Evolutionary conservation across 2,888 invertebrate genomes (phyloP), one percentile per base, ranked within the genome.

Genomic region (Sabellastarte sp.): DNA sequence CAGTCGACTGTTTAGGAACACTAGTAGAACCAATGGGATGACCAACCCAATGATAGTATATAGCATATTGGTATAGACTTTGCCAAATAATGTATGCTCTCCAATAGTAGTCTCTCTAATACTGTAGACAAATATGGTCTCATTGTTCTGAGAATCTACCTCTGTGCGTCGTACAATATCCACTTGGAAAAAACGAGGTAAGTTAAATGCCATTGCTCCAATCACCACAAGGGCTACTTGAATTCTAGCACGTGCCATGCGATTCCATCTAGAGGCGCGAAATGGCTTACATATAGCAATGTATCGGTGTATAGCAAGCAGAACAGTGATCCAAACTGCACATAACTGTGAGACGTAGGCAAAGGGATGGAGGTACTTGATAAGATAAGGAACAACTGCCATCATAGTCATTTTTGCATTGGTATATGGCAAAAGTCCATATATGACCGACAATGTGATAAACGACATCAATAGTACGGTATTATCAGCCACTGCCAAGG

Each of bases 271-370:
- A 15, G 60, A 33, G 26, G 62, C 66, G 20, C 53, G 50, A 61
- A 71, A 71, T 15, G 71, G 71, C 29, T 53, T 29, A 52, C 69
- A 69, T 31, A 71, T 59, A 50, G 71, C 71, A 24, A 71, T 55
- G 63, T 64, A 70, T 30, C 71, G 57, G 60, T 71, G 69, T 50
- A 69, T 57, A 28, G 71, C 69, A 26, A 71, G 59, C 26, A 71
- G 61, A 0, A 71, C 69, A 1, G 69, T 70, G 33, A 66, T 58
- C 71, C 71, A 71, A 3, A 70, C 62, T 32, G 64, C 68, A 33
- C 61, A 56, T 30, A 58, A 61, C 30, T 69, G 71, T 1, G 61
- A 59, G 60, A 68, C 60, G 55, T 59, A 55, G 2, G 60, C 71
- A 3, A 71, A 10, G 2, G 71, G 71, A 28, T 60, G 32, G 33